Evolutionary conservation across 23 tunicate species (phyloP).

Genomic region (Diplosoma virens): DNA sequence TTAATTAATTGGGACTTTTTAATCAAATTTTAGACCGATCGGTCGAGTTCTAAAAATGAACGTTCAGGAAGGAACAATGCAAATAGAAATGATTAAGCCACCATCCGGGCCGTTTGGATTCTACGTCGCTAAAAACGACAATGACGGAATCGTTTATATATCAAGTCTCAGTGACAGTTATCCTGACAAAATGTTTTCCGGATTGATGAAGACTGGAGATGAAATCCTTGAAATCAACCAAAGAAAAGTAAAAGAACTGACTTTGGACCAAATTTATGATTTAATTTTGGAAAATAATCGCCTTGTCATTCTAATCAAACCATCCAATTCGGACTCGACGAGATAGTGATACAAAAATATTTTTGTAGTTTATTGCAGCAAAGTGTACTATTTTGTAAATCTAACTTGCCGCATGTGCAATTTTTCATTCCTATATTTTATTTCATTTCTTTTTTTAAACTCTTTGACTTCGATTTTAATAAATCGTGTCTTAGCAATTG

Average conservation of each 20-base stretch:
- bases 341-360: too few species aligned
- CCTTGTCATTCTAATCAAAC: slow-evolving; percentile 49
- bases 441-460: too few species aligned
- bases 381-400: too few species aligned
- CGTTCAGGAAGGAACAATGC: slow-evolving; percentile 55
- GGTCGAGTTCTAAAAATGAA: slow-evolving; percentile 88
- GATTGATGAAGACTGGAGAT: slow-evolving; percentile 87
- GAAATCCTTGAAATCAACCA: slow-evolving; percentile 81
- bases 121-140: slow-evolving; percentile 64
- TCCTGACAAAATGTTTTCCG: slow-evolving; percentile 89
- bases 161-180: slow-evolving; percentile 92
- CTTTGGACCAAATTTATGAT: slow-evolving; percentile 70
- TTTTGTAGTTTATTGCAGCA: too few species aligned
- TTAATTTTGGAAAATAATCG: slow-evolving; percentile 79
- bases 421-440: too few species aligned
- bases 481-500: too few species aligned
- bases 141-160: slow-evolving; percentile 67
- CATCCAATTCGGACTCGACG: slow-evolving; percentile 67
- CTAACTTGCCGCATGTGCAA: too few species aligned
- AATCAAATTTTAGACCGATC: slow-evolving; percentile 81
- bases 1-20: too few species aligned
- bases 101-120: slow-evolving; percentile 88
- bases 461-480: too few species aligned
- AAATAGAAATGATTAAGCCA: slow-evolving; percentile 83
- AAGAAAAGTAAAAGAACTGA: slow-evolving; percentile 17